A percentile compares a stretch with the other conserved stretches of the same genome.
phyloP scores from a whole-genome alignment of 2,113 vertebrate genomes.

The Damaliscus lunatus region DNA sequence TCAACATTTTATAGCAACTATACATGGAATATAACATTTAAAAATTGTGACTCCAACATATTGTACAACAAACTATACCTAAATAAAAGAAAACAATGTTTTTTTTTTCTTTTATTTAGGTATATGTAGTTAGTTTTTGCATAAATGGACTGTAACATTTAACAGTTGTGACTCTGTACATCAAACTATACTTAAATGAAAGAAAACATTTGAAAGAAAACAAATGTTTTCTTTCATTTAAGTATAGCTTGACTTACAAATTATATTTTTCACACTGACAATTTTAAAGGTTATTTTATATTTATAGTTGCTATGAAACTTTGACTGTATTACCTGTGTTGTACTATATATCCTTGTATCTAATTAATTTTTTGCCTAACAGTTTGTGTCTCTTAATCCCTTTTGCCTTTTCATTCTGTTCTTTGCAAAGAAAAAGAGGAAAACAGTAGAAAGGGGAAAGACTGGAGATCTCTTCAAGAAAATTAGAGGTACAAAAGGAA shows the following conservation, averaged over 20 bases:
- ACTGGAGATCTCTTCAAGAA: background rate
- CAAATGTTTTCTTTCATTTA: background rate
- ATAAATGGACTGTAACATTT: background rate
- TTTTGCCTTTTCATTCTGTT: background rate
- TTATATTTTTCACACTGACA: background rate
- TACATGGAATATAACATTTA: background rate
- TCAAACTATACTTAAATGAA: background rate
- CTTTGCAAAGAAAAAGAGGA: background rate
- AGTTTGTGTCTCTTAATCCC: background rate
- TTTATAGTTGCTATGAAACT: background rate
- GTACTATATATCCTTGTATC: background rate
- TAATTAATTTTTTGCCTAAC: background rate
- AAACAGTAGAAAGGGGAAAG: background rate
- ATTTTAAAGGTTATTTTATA: background rate
- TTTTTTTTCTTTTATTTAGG: background rate
- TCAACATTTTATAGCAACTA: background rate
- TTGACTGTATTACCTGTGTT: background rate
- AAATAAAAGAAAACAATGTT: background rate
- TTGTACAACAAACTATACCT: background rate
- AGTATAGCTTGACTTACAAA: background rate
- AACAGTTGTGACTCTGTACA: background rate
- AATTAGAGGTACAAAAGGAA: background rate
- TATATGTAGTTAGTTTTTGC: background rate
- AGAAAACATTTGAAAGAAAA: background rate
- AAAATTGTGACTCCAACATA: background rate